Base-by-base conservation (phyloP, 2,113 vertebrate genomes). In the Dryoscopus gambensis region DNA sequence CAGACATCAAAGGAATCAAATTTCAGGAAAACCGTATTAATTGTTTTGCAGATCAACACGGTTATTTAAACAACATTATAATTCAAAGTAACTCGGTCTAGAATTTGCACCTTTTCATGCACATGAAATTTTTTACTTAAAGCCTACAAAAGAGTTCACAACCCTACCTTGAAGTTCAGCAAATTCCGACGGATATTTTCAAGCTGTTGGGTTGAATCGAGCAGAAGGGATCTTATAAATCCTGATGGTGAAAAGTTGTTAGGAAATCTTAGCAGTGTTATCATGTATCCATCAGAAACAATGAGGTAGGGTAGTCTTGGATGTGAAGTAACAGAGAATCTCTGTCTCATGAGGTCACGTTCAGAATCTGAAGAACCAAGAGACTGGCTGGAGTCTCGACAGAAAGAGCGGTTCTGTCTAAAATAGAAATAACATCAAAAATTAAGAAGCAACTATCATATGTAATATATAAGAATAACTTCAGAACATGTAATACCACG, bases 231-330 rank as follows among this genome's bases (percentile, higher is more conserved):
- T 93, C 97, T 98, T 82, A 99, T 53, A 77, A 99, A 94, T 27
- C 92, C 50, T 11, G 98, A 96, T 6, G 99, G 97, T n/a, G 98
- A 98, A 44, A 98, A 86, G 40, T 55, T 96, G 25, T 97, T 97
- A 21, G 96, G 90, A 82, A 98, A 97, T 55, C 97, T 98, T 74
- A 99, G 98, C 12, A 98, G 97, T 15, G 99, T 99, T 92, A 99
- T 89, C 98, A 99, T 99, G 92, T 99, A 99, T 30, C 99, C 99
- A 89, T 99, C 99, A 50, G 99, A 99, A 76, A 99, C 97, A 55
- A 99, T 95, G 81, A 99, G 97, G 97, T 98, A 99, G 27, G 98
- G 98, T 24, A 98, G 97, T 30, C 97, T 98, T 9, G 99, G 98
- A 78, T 99, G 99, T 64, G 99, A 98, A 71, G 98, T 98, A 89